Percentiles rank a stretch among this genome's conserved stretches.
Conservation (phyloP, 2,113 vertebrate species). For the Mus pahari region DNA sequence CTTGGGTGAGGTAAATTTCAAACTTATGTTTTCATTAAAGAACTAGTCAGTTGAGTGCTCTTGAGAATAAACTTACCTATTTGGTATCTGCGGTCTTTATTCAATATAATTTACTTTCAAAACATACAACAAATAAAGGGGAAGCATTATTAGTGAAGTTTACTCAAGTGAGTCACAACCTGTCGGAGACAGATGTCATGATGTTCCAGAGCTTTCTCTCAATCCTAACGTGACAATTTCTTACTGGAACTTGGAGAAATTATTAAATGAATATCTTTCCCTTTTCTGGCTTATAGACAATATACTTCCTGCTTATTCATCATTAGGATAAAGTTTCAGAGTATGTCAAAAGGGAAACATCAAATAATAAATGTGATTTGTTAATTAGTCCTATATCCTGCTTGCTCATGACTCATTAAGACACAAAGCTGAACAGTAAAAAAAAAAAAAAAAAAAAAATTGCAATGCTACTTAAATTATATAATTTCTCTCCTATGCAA, state of each 20-base stretch:
- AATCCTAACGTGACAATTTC: not conserved
- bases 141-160: not conserved
- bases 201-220: not conserved
- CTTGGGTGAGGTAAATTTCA: not conserved
- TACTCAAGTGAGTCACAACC: not conserved
- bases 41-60: too few species aligned
- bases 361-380: constrained; percentile 27
- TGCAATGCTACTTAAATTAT: not conserved
- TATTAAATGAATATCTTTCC: not conserved
- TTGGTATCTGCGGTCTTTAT: not conserved
- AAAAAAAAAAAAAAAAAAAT: not conserved
- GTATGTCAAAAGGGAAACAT: not conserved
- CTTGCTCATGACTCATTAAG: not conserved
- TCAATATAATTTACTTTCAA: not conserved
- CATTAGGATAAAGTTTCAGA: not conserved
- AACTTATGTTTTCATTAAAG: not conserved
- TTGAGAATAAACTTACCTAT: not conserved
- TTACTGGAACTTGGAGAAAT: not conserved
- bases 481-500: constrained; percentile 40
- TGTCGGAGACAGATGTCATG: not conserved
- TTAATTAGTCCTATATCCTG: not conserved
- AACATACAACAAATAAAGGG: not conserved
- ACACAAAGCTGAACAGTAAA: not conserved
- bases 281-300: not conserved
- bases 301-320: not conserved